These are phyloP conservation scores for Drosophila greeni DNA, from an alignment of 2,888 invertebrate species.

Conservation along the genomic window DNA sequence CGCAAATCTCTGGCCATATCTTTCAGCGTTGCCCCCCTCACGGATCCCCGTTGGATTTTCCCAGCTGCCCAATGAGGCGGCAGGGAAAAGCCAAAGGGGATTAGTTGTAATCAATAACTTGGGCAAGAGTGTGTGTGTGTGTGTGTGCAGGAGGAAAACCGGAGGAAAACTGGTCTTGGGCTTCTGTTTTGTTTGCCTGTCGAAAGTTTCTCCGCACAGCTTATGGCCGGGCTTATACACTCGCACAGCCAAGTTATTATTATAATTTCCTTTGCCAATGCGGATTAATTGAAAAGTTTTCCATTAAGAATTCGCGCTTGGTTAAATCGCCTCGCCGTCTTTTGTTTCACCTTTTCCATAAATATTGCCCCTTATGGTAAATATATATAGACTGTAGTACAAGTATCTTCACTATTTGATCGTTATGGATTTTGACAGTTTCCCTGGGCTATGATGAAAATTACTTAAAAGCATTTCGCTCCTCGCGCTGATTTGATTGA, in stretches of 20 bases:
- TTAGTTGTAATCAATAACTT: constrained; percentile 75
- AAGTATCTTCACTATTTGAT: constrained; percentile 67
- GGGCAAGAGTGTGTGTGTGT: constrained; percentile 48
- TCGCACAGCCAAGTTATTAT: constrained; percentile 61
- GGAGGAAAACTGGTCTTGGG: constrained; percentile 30
- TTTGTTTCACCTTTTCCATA: constrained; percentile 34
- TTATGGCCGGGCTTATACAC: constrained; percentile 43
- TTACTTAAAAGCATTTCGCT: constrained; percentile 70
- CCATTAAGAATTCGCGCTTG: constrained; percentile 70
- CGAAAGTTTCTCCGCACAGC: constrained; percentile 60
- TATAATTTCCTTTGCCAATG: constrained; percentile 66
- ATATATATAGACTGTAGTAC: constrained; percentile 1
- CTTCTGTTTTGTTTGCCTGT: constrained; percentile 61
- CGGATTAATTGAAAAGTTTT: constrained; percentile 74
- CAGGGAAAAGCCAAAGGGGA: constrained; percentile 72
- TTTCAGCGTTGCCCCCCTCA: not conserved
- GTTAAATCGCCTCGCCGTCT: constrained; percentile 50
- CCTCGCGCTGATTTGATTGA: constrained; percentile 68
- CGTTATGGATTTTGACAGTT: constrained; percentile 71
- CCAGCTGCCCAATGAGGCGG: constrained; percentile 69
- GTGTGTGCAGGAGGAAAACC: not conserved
- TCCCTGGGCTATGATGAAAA: constrained; percentile 65
- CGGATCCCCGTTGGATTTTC: not conserved
- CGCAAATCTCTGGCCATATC: constrained; percentile 56
- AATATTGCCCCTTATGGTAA: not conserved